A percentile compares a stretch with the other conserved stretches of the same genome.
Evolutionary conservation across 1,140 invertebrate species (phyloP).

Genomic region (Euwallacea similis): DNA sequence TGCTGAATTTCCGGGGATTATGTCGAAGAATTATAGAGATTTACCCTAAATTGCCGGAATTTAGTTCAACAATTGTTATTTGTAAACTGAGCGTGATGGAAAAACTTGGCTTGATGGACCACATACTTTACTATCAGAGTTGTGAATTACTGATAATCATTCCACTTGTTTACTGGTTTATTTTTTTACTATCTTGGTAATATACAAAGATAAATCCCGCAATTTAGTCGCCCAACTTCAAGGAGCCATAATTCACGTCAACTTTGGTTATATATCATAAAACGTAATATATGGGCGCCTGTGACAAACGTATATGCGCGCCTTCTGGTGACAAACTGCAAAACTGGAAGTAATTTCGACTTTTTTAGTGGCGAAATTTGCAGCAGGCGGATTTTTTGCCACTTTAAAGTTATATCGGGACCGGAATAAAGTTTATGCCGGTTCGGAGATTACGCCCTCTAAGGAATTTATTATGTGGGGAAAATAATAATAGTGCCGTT

Average conservation of each 20-base stretch:
- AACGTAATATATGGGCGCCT: conserved; percentile 22
- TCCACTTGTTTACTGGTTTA: no score
- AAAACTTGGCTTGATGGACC: background rate
- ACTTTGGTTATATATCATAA: conserved; percentile 33
- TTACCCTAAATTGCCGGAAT: conserved; percentile 20
- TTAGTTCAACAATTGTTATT: conserved; percentile 20
- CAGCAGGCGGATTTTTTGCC: conserved; percentile 8
- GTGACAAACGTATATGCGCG: conserved; percentile 24
- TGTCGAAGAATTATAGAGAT: conserved; percentile 29
- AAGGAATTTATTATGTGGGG: no score
- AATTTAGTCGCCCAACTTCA: conserved; percentile 13
- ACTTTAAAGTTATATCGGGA: conserved; percentile 9
- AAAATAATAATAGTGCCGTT: no score
- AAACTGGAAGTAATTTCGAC: conserved; percentile 25
- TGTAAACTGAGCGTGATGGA: conserved; percentile 4
- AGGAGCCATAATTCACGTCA: conserved; percentile 28
- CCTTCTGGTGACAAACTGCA: conserved; percentile 30
- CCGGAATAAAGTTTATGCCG: conserved; percentile 15
- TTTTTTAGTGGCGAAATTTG: conserved; percentile 20
- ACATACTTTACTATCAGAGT: no score
- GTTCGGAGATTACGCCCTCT: background rate
- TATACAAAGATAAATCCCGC: conserved; percentile 17
- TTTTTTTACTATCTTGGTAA: background rate
- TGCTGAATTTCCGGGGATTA: conserved; percentile 27
- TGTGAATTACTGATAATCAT: no score